Evolutionary conservation across 1,140 invertebrate genomes (phyloP), one percentile per base, ranked within the genome.

Genomic region (Dysdera silvatica): DNA sequence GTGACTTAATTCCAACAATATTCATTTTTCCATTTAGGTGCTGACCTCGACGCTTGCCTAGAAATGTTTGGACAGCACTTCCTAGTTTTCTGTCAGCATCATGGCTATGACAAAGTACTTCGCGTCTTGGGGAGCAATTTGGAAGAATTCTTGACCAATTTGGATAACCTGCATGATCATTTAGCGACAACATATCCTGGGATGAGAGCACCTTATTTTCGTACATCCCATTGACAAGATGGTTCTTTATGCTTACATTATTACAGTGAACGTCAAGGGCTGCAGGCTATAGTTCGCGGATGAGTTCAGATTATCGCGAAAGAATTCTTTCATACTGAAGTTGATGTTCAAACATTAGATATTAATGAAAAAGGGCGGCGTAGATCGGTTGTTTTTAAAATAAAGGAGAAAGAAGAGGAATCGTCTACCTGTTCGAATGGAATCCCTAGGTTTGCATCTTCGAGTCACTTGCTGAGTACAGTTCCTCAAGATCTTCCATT

Each of bases 91-190:
- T 40, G 52, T 33, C 45, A 33, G 16, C 63, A 68, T 23, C 37
- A 69, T 55, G 72, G 72, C 29, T 80, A 86, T 29, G 85, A 87
- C 67, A 75, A 84, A 63, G 86, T 89, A 7, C 83, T 91, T 58
- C 81, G 82, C 62, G 87, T 87, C 65, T 80, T 92, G 26, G 89
- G 89, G 24, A 83, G 85, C 56, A 83, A 91, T 75, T 77, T 91
- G 60, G 81, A 85, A 52, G 87, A 88, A 64, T 91, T 93, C 74
- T 76, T 93, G 2, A 88, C 85, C 35, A 89, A 89, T 14, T 75
- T 92, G 54, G 91, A 95, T 72, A 90, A 91, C 61, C 87, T 95
- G 3, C 89, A 94, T 71, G 91, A 95, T 28, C 69, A 70, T 56
- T 47, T 70, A 29, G 61, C 33, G 40, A 43, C 67, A 16, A 49